phyloP scores from a whole-genome alignment of 2,113 vertebrate species.

The Tychaedon coryphoeus region DNA sequence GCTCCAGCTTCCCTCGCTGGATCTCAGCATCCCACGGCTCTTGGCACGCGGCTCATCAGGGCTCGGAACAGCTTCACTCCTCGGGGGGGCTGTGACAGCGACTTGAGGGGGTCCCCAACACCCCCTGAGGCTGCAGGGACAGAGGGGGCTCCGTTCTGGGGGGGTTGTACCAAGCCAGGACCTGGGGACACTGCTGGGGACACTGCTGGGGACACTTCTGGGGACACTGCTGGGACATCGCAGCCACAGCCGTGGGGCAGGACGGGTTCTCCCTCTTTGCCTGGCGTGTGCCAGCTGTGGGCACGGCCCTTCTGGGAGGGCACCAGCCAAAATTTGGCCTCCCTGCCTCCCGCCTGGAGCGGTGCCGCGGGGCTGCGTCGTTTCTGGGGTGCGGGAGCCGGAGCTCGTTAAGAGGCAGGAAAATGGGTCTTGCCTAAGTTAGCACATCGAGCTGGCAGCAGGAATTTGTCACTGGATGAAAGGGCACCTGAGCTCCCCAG shows the following conservation, averaged over 20 bases:
- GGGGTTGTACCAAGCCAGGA: background rate
- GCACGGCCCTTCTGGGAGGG: fast-evolving
- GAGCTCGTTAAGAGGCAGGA: conserved; percentile 22
- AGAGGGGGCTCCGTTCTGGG: fast-evolving
- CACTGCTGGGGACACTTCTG: background rate
- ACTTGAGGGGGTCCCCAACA: fast-evolving
- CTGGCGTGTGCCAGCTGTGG: fast-evolving
- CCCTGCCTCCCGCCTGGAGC: fast-evolving
- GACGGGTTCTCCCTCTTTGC: fast-evolving
- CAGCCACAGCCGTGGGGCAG: fast-evolving
- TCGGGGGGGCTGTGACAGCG: background rate
- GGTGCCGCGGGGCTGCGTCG: background rate
- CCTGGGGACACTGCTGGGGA: background rate
- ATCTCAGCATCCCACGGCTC: background rate
- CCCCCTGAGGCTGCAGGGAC: fast-evolving
- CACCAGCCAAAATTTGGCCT: fast-evolving
- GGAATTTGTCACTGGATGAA: conserved; percentile 20
- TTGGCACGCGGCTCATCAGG: fast-evolving
- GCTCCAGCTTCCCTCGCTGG: background rate
- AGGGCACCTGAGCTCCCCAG: conserved; percentile 29
- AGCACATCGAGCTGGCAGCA: conserved; percentile 5
- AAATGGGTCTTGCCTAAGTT: conserved; percentile 37
- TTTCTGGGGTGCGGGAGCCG: background rate
- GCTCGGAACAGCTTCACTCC: background rate
- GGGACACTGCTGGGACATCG: fast-evolving